Conservation (phyloP, 2,797 vertebrate genomes). For the Chaenodraco wilsoni region DNA sequence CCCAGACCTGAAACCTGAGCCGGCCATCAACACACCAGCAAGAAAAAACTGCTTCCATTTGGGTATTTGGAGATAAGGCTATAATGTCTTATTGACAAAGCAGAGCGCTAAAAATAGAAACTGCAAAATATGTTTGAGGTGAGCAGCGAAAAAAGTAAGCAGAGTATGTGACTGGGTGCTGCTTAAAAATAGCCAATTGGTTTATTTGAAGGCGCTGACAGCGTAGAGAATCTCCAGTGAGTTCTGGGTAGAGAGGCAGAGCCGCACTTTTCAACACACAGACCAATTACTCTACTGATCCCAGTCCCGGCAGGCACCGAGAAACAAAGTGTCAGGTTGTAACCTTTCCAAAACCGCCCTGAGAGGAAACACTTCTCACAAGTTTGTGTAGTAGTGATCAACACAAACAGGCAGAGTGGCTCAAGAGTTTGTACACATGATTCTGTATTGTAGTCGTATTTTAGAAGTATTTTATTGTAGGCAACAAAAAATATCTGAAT, state of each 20-base stretch:
- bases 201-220: constrained; percentile 60
- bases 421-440: not conserved
- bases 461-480: not conserved
- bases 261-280: constrained; percentile 21
- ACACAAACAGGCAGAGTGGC: not conserved
- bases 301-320: constrained; percentile 29
- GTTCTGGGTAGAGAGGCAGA: constrained; percentile 27
- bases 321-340: constrained; percentile 16
- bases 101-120: constrained; percentile 63
- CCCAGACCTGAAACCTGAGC: constrained; percentile 53
- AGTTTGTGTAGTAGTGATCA: not conserved
- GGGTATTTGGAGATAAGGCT: constrained; percentile 58
- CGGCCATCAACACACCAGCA: constrained; percentile 29
- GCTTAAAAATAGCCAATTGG: constrained; percentile 51
- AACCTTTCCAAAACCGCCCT: constrained; percentile 4
- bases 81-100: constrained; percentile 56
- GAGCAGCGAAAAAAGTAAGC: constrained; percentile 43
- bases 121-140: constrained; percentile 53
- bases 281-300: constrained; percentile 39
- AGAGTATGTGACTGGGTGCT: constrained; percentile 22
- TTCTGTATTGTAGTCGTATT: not conserved
- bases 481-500: not conserved
- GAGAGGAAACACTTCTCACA: constrained; percentile 4
- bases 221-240: constrained; percentile 39
- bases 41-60: constrained; percentile 60